Evolutionary conservation across 2,888 invertebrate species (phyloP).

Genomic region (Resseliella maxima): DNA sequence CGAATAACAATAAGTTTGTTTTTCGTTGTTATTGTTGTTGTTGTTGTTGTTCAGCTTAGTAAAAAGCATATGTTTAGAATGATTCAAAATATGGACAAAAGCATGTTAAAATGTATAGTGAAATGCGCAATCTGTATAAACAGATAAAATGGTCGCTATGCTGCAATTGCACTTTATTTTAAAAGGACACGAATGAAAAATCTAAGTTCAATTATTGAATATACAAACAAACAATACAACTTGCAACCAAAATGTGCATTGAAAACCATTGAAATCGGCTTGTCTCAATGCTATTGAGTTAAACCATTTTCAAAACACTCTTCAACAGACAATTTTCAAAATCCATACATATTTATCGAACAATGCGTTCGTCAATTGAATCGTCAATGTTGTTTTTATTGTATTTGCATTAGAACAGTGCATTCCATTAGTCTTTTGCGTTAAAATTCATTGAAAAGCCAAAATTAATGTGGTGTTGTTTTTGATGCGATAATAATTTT

Average conservation of each 20-base stretch:
- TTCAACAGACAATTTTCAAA: neutral
- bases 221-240: neutral
- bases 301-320: neutral
- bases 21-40: too few species aligned
- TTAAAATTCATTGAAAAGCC: neutral
- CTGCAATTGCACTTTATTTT: neutral
- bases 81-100: constrained; percentile 6
- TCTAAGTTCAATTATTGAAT: neutral
- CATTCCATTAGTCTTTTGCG: neutral
- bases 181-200: neutral
- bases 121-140: constrained; percentile 21
- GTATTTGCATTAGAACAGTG: constrained; percentile 41
- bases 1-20: constrained; percentile 9
- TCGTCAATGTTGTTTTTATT: constrained; percentile 8
- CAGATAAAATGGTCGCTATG: neutral
- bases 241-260: constrained; percentile 14
- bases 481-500: constrained; percentile 39
- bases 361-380: too few species aligned
- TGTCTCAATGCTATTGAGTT: neutral
- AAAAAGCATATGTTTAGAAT: constrained; percentile 16
- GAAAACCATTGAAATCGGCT: neutral
- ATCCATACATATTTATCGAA: neutral
- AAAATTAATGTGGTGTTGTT: constrained; percentile 44
- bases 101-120: neutral
- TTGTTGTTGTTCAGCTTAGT: neutral